A percentile compares a stretch with the other conserved stretches of the same genome.
Evolutionary conservation across 2,888 invertebrate species (phyloP).

Genomic region (Drosophila diplacantha): DNA sequence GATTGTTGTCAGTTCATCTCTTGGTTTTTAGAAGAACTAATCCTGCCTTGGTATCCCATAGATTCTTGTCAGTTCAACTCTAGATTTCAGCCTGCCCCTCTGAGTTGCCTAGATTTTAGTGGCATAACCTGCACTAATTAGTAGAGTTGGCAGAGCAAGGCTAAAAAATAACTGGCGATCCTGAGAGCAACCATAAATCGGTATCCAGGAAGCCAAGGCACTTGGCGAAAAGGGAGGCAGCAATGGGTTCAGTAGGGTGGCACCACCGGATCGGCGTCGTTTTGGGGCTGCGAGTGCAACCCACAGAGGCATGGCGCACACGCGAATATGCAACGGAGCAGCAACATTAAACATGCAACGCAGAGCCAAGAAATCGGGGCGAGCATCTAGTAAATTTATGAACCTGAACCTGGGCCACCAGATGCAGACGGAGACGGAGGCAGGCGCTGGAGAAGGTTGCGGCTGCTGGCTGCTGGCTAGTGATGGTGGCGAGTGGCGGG

Average conservation of each 20-base stretch:
- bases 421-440: conserved; percentile 20
- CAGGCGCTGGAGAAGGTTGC: conserved; percentile 12
- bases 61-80: neutral
- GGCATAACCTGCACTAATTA: conserved; percentile 5
- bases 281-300: conserved; percentile 16
- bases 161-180: conserved; percentile 7
- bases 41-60: neutral
- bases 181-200: conserved; percentile 20
- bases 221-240: conserved; percentile 23
- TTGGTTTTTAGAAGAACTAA: too few relatives aligned
- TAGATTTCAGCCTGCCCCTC: neutral
- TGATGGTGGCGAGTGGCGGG: conserved; percentile 14
- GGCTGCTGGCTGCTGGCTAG: conserved; percentile 7
- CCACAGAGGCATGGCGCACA: conserved; percentile 66
- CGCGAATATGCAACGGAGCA: conserved; percentile 70
- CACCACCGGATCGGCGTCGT: conserved; percentile 7
- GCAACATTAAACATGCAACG: conserved; percentile 73
- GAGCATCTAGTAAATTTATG: conserved; percentile 70
- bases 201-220: conserved; percentile 8
- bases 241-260: conserved; percentile 33
- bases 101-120: neutral
- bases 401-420: conserved; percentile 70
- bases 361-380: conserved; percentile 38
- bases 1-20: too few relatives aligned
- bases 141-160: neutral